These are phyloP conservation scores for Thunnus albacares DNA, from an alignment of 2,797 vertebrate genomes.

Conservation along the genomic window DNA sequence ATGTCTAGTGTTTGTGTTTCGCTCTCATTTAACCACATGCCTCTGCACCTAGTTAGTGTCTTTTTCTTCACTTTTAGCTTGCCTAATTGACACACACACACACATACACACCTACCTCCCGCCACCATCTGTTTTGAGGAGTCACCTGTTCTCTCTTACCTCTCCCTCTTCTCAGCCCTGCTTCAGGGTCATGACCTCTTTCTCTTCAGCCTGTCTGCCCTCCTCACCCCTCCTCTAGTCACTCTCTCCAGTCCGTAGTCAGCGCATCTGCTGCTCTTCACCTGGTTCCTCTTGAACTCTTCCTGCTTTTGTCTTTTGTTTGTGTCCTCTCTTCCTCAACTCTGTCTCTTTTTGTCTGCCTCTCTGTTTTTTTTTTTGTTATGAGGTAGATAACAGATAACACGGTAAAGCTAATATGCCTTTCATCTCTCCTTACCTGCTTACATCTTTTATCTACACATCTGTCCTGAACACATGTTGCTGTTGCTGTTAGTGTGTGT, in stretches of 20 bases:
- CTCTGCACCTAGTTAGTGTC: neutral
- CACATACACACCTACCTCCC: conserved; percentile 2
- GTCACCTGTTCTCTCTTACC: conserved; percentile 50
- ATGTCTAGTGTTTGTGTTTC: neutral
- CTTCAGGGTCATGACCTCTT: conserved; percentile 34
- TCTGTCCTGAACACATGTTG: neutral
- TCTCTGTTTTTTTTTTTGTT: neutral
- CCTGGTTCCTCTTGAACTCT: conserved; percentile 33
- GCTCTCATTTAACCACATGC: neutral
- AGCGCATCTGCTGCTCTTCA: conserved; percentile 64
- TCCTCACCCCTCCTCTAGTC: conserved; percentile 39
- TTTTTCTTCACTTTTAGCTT: neutral
- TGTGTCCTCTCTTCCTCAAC: conserved; percentile 17
- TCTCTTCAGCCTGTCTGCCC: conserved; percentile 46
- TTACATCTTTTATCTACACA: conserved; percentile 8
- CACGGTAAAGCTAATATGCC: conserved; percentile 12
- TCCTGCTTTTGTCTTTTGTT: neutral
- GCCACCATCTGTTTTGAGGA: conserved; percentile 69
- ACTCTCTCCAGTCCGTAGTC: conserved; percentile 47
- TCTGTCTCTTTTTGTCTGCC: neutral
- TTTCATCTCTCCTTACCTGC: conserved; percentile 20
- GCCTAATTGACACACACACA: neutral
- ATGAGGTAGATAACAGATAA: conserved; percentile 19
- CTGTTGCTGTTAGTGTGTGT: neutral
- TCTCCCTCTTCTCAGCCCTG: conserved; percentile 24